Conservation (phyloP, 1,140 invertebrate genomes). For the Argopecten irradians region DNA sequence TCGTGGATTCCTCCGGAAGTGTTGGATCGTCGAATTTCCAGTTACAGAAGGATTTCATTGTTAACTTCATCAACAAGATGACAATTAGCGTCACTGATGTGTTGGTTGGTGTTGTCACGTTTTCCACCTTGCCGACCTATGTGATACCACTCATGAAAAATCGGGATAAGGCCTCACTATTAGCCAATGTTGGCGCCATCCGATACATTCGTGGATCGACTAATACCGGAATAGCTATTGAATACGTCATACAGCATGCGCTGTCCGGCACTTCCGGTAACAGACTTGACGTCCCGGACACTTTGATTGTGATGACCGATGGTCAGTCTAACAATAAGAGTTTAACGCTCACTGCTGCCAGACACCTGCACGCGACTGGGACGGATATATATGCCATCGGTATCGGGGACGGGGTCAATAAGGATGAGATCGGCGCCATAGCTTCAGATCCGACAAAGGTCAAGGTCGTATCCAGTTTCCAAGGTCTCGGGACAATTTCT, state of each 20-base stretch:
- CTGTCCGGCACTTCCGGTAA: conserved; percentile 50
- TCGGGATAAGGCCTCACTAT: conserved; percentile 28
- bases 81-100: conserved; percentile 35
- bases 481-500: background rate
- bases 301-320: conserved; percentile 55
- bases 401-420: conserved; percentile 49
- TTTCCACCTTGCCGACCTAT: conserved; percentile 36
- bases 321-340: conserved; percentile 46
- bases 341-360: conserved; percentile 24
- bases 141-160: conserved; percentile 49
- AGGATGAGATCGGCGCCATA: conserved; percentile 51
- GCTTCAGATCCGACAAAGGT: conserved; percentile 31
- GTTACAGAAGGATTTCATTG: conserved; percentile 57
- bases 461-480: background rate
- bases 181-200: conserved; percentile 34
- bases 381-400: conserved; percentile 58
- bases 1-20: conserved; percentile 63
- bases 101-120: conserved; percentile 48
- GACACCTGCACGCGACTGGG: conserved; percentile 41
- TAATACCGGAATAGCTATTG: conserved; percentile 49
- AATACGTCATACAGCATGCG: conserved; percentile 46
- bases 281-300: conserved; percentile 50
- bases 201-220: conserved; percentile 42
- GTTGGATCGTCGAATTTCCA: conserved; percentile 56
- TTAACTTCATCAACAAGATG: conserved; percentile 47